Base-by-base conservation (phyloP, 92 coral and sea anemone species). In the Epizoanthus stellaris region DNA sequence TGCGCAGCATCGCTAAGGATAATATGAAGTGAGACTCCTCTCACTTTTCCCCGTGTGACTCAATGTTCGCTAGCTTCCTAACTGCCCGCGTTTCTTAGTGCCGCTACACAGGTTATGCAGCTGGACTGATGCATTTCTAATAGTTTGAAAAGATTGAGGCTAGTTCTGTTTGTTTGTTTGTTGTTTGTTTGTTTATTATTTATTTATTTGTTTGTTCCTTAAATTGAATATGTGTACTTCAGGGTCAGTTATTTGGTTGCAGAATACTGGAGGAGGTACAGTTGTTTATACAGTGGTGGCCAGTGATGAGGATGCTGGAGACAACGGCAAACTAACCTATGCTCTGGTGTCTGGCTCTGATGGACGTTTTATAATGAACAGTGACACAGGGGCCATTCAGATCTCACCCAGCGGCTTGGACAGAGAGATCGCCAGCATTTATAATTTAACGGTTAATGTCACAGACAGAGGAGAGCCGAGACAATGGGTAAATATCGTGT, bases 361-460 rank as follows among this genome's bases (percentile, higher is more conserved):
- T 61, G 91, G 90, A 14, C 89, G 92, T 19, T 94, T 94, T 73
- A 91, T 86, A 43, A 70, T 94, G 61, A 94, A 94, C 75, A 91
- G 95, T 58, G 92, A 83, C 70, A 89, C 98, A 0, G 98, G 98
- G n/a, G 76, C 62, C 36, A 80, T 94, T 75, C 91, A 85, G 74
- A 91, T 94, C 72, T 91, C 98, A 10, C 95, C 98, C 17, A 94
- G 90, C 21, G 98, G 95, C 5, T 88, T 94, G 67, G 98, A 94
- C 84, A 85, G 98, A 59, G 98, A 94, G 74, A 82, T 87, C 17
- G 86, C 89, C 58, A 82, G 89, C 16, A 87, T 80, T 76, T 94
- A 89, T 56, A 91, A 89, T 66, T 86, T 94, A 68, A 91, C 92
- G 11, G 87, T 94, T 12, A 92, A 92, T 70, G 93, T 92, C 10